Base-by-base conservation (phyloP, 2,888 invertebrate genomes). In the Hypercompe scribonia region DNA sequence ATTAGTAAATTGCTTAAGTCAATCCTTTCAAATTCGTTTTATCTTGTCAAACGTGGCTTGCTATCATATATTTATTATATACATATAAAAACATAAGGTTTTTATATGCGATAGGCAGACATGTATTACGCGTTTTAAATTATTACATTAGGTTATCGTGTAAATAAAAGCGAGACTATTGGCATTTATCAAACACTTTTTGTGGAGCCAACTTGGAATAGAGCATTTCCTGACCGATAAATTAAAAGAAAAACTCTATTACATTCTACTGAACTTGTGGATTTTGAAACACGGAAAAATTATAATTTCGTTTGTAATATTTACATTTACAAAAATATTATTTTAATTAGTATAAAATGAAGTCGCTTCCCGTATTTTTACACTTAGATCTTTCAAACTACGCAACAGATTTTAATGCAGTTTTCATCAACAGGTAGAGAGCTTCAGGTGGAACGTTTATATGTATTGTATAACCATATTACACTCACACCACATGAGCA, bases 1-100 rank as follows among this genome's bases (percentile, higher is more conserved):
- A 83, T 76, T 76, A 70, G 64, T 74, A 83, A 77, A 77, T 77
- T 72, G 46, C 64, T 54, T 42, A 74, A 71, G 33, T 74, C 65
- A 58, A 68, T 73, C 71, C 42, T 42, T 34, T 15, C 50, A 5
- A 33, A 67, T 42, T 58, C 64, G 33, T 71, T 68, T 65, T 50
- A 63, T 33, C 11, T 28, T 67, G 58, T 58, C n/a, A n/a, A 61
- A 28, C 24, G 65, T 61, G 71, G 67, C 63, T 61, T 61, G 31
- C 15, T 61, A 61, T 61, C 18, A 61, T 31, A 18, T 31, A 61
- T 18, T 28, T 13, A 58, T 58, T 28, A 58, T 15, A 54, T 54
- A 54, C 7, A n/a, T 54, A n/a, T 31, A 31, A 61, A 31, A 61
- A 31, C 18, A 28, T 58, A 31, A 61, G 15, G 15, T 61, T 31